Conservation (phyloP, 2,113 vertebrate species). For the Notiomystis cincta region DNA sequence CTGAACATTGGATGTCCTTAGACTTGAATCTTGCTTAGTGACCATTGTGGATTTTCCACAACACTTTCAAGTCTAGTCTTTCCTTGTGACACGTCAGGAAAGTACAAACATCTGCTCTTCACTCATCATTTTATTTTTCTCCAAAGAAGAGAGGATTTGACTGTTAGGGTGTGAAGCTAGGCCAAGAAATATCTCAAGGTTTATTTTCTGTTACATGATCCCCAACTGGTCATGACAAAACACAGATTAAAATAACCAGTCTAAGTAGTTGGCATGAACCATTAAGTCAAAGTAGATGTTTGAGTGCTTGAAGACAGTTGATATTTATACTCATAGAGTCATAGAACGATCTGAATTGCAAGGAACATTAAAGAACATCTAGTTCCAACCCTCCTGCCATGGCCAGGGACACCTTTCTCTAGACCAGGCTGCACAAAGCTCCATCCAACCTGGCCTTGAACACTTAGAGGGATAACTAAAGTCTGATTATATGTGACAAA, state of each 20-base stretch:
- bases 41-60: neutral
- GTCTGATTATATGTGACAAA: neutral
- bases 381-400: neutral
- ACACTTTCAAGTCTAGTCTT: neutral
- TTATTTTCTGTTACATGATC: neutral
- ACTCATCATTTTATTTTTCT: neutral
- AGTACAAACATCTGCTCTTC: neutral
- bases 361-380: neutral
- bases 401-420: neutral
- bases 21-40: neutral
- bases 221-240: neutral
- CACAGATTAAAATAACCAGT: neutral
- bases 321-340: neutral
- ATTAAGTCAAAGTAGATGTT: neutral
- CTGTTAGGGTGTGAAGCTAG: neutral
- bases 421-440: neutral
- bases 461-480: neutral
- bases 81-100: neutral
- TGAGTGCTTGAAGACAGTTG: neutral
- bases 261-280: neutral
- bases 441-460: neutral
- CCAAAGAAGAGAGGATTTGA: neutral
- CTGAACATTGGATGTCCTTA: neutral
- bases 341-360: neutral
- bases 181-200: neutral